Evolutionary conservation across 2,113 vertebrate species (phyloP), one percentile per base, ranked within the genome.

Genomic region (Mohoua ochrocephala): DNA sequence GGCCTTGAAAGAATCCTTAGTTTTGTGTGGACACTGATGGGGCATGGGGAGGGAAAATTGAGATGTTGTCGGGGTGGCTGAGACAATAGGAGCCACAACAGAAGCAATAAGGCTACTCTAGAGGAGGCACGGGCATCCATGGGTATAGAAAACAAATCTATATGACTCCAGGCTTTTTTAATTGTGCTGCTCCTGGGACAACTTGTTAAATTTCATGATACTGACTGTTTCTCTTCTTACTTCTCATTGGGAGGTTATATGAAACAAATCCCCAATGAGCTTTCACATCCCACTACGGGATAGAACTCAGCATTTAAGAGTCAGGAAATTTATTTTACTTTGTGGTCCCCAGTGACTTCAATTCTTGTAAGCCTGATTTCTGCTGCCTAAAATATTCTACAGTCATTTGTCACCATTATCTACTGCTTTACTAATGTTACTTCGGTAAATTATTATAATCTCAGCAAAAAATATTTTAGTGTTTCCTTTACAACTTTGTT

Each of bases 301-400:
- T n/a, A 95, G 76, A 67, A 64, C 37, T 91, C 87, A 81, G 82
- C 71, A 68, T 68, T 78, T 81, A 89, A 84, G 47, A 94, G 74
- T 87, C 64, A 83, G 65, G 68, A 91, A 92, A 94, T 57, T 87
- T 89, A 91, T 91, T 95, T 95, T 95, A 94, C 31, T 95, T 42
- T 80, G 86, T 88, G 57, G 70, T 78, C 50, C 54, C 52, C 83
- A 71, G 81, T 59, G 78, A 94, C 60, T 88, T 89, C 45, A 84
- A 71, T 86, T 94, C 59, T 81, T 85, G 71, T 42, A 83, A 97
- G 44, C 41, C 44, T 96, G 47, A 83, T 91, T 73, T 89, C 21
- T 76, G 31, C 76, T 69, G 41, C 42, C 52, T 90, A 64, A 92
- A 91, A 96, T 76, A 95, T 82, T 94, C 63, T 33, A 45, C 19